These are phyloP conservation scores for Cydia splendana DNA, from an alignment of 1,140 invertebrate genomes.

Conservation along the genomic window DNA sequence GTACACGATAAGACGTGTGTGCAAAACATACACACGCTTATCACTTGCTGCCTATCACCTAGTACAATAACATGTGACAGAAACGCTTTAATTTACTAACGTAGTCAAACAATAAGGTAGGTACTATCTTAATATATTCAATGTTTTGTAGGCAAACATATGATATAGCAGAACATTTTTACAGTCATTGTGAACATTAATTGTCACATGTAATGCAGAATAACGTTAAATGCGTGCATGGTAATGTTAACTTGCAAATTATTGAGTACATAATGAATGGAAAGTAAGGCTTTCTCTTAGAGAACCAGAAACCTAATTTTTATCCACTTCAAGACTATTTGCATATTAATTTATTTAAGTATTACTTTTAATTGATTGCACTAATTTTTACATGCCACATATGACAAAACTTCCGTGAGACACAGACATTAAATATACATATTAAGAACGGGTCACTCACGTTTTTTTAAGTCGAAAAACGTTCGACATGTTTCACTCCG, in stretches of 20 bases:
- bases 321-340: background rate
- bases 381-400: background rate
- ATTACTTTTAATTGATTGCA: background rate
- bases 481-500: too few species aligned
- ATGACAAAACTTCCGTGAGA: too few species aligned
- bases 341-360: background rate
- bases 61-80: slow-evolving; percentile 30
- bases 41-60: slow-evolving; percentile 19
- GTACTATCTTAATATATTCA: background rate
- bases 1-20: slow-evolving; percentile 18
- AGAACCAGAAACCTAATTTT: background rate
- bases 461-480: too few species aligned
- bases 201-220: background rate
- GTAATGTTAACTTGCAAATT: background rate
- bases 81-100: slow-evolving; percentile 4
- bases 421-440: too few species aligned
- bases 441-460: too few species aligned
- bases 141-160: background rate
- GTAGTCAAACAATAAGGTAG: background rate
- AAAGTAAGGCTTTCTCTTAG: slow-evolving; percentile 1
- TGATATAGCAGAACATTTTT: background rate
- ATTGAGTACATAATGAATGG: background rate
- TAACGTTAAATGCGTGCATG: background rate
- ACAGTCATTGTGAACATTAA: background rate
- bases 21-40: slow-evolving; percentile 31